Conservation (phyloP, 2,888 invertebrate species). For the Vanessa cardui region DNA sequence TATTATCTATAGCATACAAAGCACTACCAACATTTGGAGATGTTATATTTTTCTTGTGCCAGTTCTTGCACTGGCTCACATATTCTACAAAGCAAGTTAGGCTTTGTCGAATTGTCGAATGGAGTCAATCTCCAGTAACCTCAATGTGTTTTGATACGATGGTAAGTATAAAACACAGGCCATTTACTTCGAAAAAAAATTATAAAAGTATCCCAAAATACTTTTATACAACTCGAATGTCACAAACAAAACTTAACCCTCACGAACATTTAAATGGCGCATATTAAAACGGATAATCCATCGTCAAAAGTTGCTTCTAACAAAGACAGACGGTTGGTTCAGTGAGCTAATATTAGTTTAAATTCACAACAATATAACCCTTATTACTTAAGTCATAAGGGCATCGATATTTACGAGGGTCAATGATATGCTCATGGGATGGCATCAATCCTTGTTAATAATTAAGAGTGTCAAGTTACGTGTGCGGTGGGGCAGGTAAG, state of each 20-base stretch:
- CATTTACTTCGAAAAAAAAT: too few species aligned
- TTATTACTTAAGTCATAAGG: constrained; percentile 11
- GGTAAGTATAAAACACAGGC: too few species aligned
- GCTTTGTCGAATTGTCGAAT: too few species aligned
- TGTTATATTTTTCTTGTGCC: too few species aligned
- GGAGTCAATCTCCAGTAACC: too few species aligned
- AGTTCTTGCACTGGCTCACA: too few species aligned
- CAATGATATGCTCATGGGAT: constrained; percentile 49
- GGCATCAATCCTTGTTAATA: constrained; percentile 72
- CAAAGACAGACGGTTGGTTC: constrained; percentile 41
- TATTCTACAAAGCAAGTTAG: too few species aligned
- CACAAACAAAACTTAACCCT: constrained; percentile 17
- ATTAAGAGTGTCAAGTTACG: constrained; percentile 57
- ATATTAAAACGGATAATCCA: constrained; percentile 41
- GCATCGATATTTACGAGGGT: constrained; percentile 5
- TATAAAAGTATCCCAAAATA: neutral
- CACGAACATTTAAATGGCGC: constrained; percentile 33
- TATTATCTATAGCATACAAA: too few species aligned
- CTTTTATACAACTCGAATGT: neutral
- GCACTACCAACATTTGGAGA: too few species aligned
- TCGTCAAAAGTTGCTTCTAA: constrained; percentile 42
- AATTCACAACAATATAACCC: constrained; percentile 17
- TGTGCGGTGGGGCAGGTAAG: constrained; percentile 43
- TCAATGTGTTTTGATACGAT: too few species aligned
- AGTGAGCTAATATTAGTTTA: neutral